These are phyloP conservation scores for Wiebesia pumilae DNA, from an alignment of 1,140 invertebrate species.

Conservation along the genomic window DNA sequence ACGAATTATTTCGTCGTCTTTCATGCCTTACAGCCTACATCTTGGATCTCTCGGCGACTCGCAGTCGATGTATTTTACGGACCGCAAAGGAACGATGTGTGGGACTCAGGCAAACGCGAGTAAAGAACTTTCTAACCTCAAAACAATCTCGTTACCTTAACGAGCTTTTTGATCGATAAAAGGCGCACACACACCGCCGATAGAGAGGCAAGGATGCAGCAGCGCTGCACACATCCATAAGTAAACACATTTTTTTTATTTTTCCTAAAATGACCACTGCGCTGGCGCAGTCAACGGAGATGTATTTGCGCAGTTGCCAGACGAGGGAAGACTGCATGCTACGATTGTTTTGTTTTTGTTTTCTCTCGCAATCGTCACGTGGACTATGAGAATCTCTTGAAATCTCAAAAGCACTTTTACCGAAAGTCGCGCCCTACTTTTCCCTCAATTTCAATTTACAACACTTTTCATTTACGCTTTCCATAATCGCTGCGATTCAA, in stretches of 20 bases:
- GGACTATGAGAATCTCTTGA: neutral
- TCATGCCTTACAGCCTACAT: constrained; percentile 4
- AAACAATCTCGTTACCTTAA: constrained; percentile 15
- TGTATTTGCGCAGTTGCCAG: constrained; percentile 37
- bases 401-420: neutral
- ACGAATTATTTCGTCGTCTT: neutral
- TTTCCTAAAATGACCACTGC: constrained; percentile 16
- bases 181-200: neutral
- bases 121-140: constrained; percentile 29
- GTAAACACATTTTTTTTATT: constrained; percentile 26
- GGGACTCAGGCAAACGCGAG: too few relatives aligned
- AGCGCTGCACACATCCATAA: neutral
- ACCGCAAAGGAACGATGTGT: neutral
- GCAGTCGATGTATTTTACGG: constrained; percentile 47
- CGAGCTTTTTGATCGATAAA: constrained; percentile 44
- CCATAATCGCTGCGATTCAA: too few relatives aligned
- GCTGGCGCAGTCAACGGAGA: constrained; percentile 7
- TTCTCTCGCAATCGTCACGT: neutral
- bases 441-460: too few relatives aligned
- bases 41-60: neutral
- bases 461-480: too few relatives aligned
- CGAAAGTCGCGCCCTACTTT: neutral
- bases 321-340: neutral
- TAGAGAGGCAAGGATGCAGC: constrained; percentile 6
- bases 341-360: neutral